Conservation (phyloP, 2,888 invertebrate species). For the Syrphus vitripennis region DNA sequence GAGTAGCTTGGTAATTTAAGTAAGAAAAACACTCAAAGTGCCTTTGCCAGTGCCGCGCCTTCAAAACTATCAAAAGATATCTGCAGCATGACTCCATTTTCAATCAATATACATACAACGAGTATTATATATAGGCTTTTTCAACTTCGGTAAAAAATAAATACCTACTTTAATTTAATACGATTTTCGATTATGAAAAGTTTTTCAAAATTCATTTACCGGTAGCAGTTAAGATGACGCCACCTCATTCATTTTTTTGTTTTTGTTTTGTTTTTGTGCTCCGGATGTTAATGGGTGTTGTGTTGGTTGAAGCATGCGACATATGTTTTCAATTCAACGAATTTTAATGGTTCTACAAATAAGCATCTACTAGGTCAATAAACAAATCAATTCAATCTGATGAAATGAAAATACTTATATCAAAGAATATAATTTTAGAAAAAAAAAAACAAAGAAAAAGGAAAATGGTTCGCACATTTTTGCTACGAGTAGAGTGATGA, state of each 20-base stretch:
- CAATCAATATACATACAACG: not conserved
- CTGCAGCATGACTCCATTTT: not conserved
- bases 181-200: not conserved
- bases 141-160: not conserved
- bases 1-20: not conserved
- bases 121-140: not conserved
- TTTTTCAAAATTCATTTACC: not conserved
- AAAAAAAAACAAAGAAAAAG: too few species aligned
- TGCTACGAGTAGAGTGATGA: not conserved
- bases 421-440: slow-evolving; percentile 8
- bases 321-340: slow-evolving; percentile 45
- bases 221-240: not conserved
- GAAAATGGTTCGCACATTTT: not conserved
- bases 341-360: slow-evolving; percentile 51
- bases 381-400: slow-evolving; percentile 32
- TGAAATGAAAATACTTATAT: not conserved
- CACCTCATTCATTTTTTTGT: not conserved
- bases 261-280: too few species aligned
- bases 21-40: not conserved
- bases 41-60: slow-evolving; percentile 2
- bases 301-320: not conserved
- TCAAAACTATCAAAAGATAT: not conserved
- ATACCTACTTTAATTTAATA: not conserved
- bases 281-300: not conserved
- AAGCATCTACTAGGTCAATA: slow-evolving; percentile 50